Conservation (phyloP, 2,113 vertebrate genomes). For the Cynocephalus volans region DNA sequence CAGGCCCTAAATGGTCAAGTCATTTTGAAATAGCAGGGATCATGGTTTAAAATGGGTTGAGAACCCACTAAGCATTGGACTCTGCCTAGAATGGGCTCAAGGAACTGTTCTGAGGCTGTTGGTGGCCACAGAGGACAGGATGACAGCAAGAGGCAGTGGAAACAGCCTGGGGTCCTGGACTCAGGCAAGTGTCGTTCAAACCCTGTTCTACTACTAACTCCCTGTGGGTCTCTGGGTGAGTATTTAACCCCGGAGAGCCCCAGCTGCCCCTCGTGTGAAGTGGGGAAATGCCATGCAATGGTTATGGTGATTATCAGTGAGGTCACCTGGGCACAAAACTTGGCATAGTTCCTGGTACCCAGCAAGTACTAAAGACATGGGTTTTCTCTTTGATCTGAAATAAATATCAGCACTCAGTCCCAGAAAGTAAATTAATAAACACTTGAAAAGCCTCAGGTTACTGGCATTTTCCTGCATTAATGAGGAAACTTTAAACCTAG, state of each 20-base stretch:
- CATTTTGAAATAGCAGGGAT: neutral
- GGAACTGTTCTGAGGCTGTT: neutral
- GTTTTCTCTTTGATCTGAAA: constrained; percentile 67
- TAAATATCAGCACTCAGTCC: neutral
- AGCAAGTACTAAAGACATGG: neutral
- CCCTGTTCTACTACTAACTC: neutral
- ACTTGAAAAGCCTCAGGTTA: constrained; percentile 46
- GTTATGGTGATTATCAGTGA: neutral
- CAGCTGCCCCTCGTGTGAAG: neutral
- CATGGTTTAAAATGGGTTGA: neutral
- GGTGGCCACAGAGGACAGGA: neutral
- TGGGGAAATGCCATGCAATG: neutral
- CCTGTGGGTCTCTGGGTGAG: neutral
- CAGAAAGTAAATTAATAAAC: constrained; percentile 61
- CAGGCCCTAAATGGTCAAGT: neutral
- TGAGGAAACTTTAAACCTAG: neutral
- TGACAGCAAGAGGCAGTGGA: neutral
- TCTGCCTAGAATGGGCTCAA: neutral
- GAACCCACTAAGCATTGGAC: neutral
- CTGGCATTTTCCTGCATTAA: neutral
- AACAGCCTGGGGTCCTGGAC: neutral
- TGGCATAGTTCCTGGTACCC: neutral
- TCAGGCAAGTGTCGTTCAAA: neutral
- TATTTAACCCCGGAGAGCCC: neutral
- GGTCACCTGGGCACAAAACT: neutral